Conservation (phyloP, 2,888 invertebrate species). For the Latrodectus hesperus region DNA sequence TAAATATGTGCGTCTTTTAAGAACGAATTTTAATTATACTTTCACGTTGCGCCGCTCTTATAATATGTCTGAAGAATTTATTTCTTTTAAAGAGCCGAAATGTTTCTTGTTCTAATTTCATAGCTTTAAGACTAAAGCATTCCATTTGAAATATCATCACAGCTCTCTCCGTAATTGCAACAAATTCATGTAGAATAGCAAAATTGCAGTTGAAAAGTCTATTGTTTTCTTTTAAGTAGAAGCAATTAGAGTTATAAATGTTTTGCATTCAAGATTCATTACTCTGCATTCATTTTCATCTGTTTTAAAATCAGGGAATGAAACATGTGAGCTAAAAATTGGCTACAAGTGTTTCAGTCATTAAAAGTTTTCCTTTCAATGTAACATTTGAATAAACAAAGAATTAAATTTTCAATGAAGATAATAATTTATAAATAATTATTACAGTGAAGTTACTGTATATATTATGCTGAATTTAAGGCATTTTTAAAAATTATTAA, state of each 20-base stretch:
- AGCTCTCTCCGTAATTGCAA: slow-evolving; percentile 27
- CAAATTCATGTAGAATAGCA: slow-evolving; percentile 16
- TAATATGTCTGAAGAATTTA: slow-evolving; percentile 12
- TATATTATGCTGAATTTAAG: too few relatives aligned
- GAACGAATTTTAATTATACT: slow-evolving; percentile 39
- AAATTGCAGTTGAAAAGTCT: slow-evolving; percentile 41
- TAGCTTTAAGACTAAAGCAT: slow-evolving; percentile 15
- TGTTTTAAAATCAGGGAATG: slow-evolving; percentile 22
- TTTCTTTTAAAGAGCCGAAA: slow-evolving; percentile 28
- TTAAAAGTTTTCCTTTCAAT: slow-evolving; percentile 22
- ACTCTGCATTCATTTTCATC: slow-evolving; percentile 28
- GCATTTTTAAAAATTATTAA: too few relatives aligned
- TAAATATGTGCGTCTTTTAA: neutral
- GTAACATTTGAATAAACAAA: slow-evolving; percentile 12
- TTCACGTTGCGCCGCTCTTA: slow-evolving; percentile 32
- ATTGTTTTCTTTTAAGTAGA: slow-evolving; percentile 27
- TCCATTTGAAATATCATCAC: neutral
- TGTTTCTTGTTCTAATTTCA: slow-evolving; percentile 18
- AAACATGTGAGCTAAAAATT: slow-evolving; percentile 26
- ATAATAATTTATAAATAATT: too few relatives aligned
- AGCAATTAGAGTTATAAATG: slow-evolving; percentile 37
- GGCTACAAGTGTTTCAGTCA: slow-evolving; percentile 18
- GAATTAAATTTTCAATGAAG: too few relatives aligned
- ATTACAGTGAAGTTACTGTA: too few relatives aligned
- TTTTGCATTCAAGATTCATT: slow-evolving; percentile 25